Evolutionary conservation across 2,797 vertebrate species (phyloP).

Genomic region (Phrynocephalus forsythii): DNA sequence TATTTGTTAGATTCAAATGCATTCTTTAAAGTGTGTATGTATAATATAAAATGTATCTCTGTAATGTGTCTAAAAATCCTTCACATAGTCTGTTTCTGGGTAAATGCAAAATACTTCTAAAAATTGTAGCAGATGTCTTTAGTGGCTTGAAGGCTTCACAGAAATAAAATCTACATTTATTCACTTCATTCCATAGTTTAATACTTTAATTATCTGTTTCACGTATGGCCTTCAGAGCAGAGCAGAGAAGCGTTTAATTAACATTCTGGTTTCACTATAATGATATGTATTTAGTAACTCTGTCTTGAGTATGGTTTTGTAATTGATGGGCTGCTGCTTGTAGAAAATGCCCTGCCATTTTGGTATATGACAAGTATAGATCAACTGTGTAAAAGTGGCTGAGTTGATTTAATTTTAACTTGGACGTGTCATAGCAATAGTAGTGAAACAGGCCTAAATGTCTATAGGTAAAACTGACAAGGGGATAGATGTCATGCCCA

Average conservation of each 20-base stretch:
- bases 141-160: slow-evolving; percentile 26
- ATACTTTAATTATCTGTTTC: slow-evolving; percentile 32
- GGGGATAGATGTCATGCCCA: neutral
- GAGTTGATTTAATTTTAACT: neutral
- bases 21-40: neutral
- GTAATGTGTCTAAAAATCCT: slow-evolving; percentile 14
- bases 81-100: slow-evolving; percentile 27
- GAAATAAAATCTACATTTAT: slow-evolving; percentile 1
- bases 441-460: neutral
- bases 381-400: neutral
- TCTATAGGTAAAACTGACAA: neutral
- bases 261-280: slow-evolving; percentile 7
- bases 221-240: neutral
- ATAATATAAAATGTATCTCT: neutral
- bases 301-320: neutral
- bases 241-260: neutral
- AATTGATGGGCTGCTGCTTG: neutral
- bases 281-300: neutral
- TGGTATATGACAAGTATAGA: neutral
- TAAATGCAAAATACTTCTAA: slow-evolving; percentile 1
- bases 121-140: slow-evolving; percentile 26
- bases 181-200: slow-evolving; percentile 30
- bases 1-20: neutral
- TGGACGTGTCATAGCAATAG: neutral
- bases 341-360: slow-evolving; percentile 3